phyloP scores from a whole-genome alignment of 2,888 invertebrate genomes.

The Pachydiplax longipennis region DNA sequence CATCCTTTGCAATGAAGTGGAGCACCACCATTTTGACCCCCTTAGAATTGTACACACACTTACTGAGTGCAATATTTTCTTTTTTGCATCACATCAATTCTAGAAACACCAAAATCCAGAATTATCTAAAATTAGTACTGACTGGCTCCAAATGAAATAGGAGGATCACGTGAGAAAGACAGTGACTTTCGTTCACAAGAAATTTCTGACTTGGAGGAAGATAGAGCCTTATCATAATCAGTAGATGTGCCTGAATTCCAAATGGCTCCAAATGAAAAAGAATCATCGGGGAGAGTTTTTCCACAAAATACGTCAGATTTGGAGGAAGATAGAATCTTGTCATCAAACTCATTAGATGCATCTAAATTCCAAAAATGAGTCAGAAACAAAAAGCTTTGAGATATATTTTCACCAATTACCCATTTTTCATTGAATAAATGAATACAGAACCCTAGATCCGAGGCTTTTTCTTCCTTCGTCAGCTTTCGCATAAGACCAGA shows the following conservation, averaged over 20 bases:
- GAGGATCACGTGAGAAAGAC: not conserved
- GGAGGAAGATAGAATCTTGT: not conserved
- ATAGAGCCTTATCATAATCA: not conserved
- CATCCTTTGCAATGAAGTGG: not conserved
- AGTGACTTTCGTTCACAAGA: not conserved
- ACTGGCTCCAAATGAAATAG: not conserved
- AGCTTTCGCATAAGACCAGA: not conserved
- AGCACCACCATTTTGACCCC: not conserved
- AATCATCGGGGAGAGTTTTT: not conserved
- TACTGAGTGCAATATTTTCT: not conserved
- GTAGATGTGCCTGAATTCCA: not conserved
- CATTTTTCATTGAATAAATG: conserved; percentile 19
- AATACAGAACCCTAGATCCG: not conserved
- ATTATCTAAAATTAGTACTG: not conserved
- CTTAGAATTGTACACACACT: not conserved
- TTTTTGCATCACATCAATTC: not conserved
- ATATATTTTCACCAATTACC: conserved; percentile 18
- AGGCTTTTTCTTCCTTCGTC: not conserved
- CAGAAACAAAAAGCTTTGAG: not conserved
- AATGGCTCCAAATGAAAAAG: not conserved
- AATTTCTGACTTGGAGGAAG: not conserved
- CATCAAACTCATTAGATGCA: not conserved
- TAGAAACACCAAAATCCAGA: not conserved
- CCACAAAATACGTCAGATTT: not conserved
- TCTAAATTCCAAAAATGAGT: conserved; percentile 17